Evolutionary conservation across 2,113 vertebrate genomes (phyloP), one percentile per base, ranked within the genome.

Genomic region (Chaetodon auriga): DNA sequence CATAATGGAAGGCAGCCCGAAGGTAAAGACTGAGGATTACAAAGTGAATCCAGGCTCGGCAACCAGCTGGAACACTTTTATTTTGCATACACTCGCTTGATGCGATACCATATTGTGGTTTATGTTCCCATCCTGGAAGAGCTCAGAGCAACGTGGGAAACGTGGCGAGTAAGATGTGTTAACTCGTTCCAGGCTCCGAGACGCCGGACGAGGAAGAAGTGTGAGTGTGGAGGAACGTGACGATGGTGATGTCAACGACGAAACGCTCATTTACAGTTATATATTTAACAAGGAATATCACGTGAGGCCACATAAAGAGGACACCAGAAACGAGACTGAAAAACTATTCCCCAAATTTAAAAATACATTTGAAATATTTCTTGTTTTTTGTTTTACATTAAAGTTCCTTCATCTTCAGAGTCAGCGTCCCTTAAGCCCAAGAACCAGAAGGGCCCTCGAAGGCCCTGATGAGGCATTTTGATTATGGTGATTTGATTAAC

Each of bases 31-130:
- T 7, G 13, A 15, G 81, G 77, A 90, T 86, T 83, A 86, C 79
- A 90, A 90, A 90, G 86, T 81, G 86, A 89, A 90, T 87, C 83
- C 80, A 82, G 86, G 78, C 88, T 76, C 58, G 2, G 53, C 43
- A 84, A 82, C 80, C 91, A 92, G 87, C 90, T 92, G 91, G 89
- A 87, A 87, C 62, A 23, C 62, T 80, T 83, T 82, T 72, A 69
- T 83, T 78, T 80, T 73, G 83, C 82, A 82, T 76, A 83, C 65
- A 82, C 69, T 38, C 55, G 35, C 49, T 80, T n/a, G 53, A 81
- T 74, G 36, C 25, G 30, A 15, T 16, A 41, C 82, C 80, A 82
- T 82, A 77, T 77, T 86, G 80, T 73, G 81, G 74, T 84, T 80
- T 84, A 58, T 79, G 65, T 90, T 89, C 57, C 78, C 81, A 64